Evolutionary conservation across 2,888 invertebrate genomes (phyloP).

Genomic region (Cremastinae sp.): DNA sequence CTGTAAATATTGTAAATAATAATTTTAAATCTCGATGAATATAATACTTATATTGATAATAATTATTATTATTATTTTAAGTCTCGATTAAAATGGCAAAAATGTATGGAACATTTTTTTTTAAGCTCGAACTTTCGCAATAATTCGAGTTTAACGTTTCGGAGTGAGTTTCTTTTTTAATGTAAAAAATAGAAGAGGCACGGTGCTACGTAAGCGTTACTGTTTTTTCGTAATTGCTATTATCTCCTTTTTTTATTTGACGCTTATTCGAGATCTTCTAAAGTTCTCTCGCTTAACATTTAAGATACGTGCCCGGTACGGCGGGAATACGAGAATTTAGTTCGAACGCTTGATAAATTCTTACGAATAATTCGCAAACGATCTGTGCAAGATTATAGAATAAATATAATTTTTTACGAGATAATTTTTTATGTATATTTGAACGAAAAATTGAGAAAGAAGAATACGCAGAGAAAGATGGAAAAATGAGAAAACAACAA

Average conservation of each 20-base stretch:
- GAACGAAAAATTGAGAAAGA: background rate
- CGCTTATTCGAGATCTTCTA: conserved; percentile 52
- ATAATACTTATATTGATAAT: conserved; percentile 8
- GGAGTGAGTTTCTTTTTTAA: conserved; percentile 33
- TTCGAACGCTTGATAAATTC: conserved; percentile 24
- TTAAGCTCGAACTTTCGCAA: conserved; percentile 19
- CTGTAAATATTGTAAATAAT: conserved; percentile 66
- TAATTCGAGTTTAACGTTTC: background rate
- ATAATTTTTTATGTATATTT: conserved; percentile 64
- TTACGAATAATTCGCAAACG: conserved; percentile 47
- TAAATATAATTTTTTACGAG: conserved; percentile 68
- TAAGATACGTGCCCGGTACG: conserved; percentile 33
- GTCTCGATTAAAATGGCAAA: background rate
- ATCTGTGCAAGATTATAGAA: conserved; percentile 67
- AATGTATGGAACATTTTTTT: conserved; percentile 10
- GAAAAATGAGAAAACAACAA: too few species aligned
- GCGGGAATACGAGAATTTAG: background rate
- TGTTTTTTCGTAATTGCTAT: conserved; percentile 34
- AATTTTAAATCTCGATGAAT: conserved; percentile 25
- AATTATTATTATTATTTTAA: conserved; percentile 24
- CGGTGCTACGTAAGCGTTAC: conserved; percentile 71
- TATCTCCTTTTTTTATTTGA: conserved; percentile 35
- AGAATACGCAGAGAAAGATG: too few species aligned
- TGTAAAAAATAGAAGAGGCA: conserved; percentile 62
- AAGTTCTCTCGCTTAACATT: conserved; percentile 47